phyloP scores from a whole-genome alignment of 2,888 invertebrate species.

The Himalopsyche tibetana region DNA sequence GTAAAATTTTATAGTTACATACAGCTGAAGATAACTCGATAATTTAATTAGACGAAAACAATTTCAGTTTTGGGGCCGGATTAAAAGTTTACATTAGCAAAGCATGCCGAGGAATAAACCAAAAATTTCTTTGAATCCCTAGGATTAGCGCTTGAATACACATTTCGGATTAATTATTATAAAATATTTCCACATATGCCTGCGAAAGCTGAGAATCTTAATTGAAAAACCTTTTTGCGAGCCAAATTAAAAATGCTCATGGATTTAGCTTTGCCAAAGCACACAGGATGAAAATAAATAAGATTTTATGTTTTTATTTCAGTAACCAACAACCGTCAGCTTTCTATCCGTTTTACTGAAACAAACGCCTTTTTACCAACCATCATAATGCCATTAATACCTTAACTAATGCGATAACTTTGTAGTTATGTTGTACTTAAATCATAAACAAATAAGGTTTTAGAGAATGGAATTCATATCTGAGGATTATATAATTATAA shows the following conservation, averaged over 20 bases:
- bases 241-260: conserved; percentile 32
- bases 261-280: conserved; percentile 6
- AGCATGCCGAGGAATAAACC: conserved; percentile 4
- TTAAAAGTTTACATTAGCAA: conserved; percentile 3
- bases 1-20: too few species aligned
- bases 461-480: too few species aligned
- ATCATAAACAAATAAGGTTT: too few species aligned
- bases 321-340: too few species aligned
- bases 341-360: too few species aligned
- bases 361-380: too few species aligned
- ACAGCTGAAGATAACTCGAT: neutral
- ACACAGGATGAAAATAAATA: conserved; percentile 9
- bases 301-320: conserved; percentile 6
- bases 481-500: too few species aligned
- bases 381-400: too few species aligned
- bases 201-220: conserved; percentile 35
- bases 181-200: conserved; percentile 22
- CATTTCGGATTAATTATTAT: conserved; percentile 27
- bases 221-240: conserved; percentile 37
- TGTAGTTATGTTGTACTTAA: too few species aligned
- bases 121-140: conserved; percentile 23
- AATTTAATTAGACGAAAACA: conserved; percentile 28
- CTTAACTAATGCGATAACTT: too few species aligned
- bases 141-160: conserved; percentile 14
- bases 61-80: neutral